Evolutionary conservation across 1,140 invertebrate species (phyloP).

Genomic region (Drosophila bifasciata): DNA sequence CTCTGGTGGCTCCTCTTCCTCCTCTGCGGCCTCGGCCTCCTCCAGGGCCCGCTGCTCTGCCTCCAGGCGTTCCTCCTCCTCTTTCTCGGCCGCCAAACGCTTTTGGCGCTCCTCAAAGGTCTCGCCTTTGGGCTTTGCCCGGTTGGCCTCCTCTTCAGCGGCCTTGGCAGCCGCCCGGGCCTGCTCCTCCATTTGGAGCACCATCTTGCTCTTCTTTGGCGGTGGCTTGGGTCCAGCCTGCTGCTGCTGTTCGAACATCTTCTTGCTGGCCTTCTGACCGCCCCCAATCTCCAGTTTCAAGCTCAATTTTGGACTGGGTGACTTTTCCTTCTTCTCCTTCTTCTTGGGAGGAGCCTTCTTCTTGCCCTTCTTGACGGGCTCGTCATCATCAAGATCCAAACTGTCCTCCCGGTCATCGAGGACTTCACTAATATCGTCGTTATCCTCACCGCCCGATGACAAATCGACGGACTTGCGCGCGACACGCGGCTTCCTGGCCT

Average conservation of each 20-base stretch:
- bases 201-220: conserved; percentile 82
- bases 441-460: conserved; percentile 43
- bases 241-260: conserved; percentile 81
- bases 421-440: conserved; percentile 44
- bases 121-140: conserved; percentile 80
- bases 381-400: conserved; percentile 70
- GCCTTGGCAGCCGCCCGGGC: conserved; percentile 74
- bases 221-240: conserved; percentile 73
- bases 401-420: conserved; percentile 73
- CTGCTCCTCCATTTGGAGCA: conserved; percentile 81
- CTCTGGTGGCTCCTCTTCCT: conserved; percentile 62
- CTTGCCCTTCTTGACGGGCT: conserved; percentile 75
- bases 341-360: conserved; percentile 82
- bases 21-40: conserved; percentile 70
- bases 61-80: conserved; percentile 71
- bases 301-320: conserved; percentile 80
- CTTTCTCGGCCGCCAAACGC: conserved; percentile 72
- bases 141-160: conserved; percentile 72
- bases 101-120: conserved; percentile 81
- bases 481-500: conserved; percentile 63
- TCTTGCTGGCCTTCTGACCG: conserved; percentile 79
- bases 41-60: conserved; percentile 68
- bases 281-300: conserved; percentile 83
- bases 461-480: conserved; percentile 72
- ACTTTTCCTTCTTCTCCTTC: conserved; percentile 82